These are phyloP conservation scores for Cavia porcellus DNA, from an alignment of 2,113 vertebrate genomes.

Conservation along the genomic window DNA sequence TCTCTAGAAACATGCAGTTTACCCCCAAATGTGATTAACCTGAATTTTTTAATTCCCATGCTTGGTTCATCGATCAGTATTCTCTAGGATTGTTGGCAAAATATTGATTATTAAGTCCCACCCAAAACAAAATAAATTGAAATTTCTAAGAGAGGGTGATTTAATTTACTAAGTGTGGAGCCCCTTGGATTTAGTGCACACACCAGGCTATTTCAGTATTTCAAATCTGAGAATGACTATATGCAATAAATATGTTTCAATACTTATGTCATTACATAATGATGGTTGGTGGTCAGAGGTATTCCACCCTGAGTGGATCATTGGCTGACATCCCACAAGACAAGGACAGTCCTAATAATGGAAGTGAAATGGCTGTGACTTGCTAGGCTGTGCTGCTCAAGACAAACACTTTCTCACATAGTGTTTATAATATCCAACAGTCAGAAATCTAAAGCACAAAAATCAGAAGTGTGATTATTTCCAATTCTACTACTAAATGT, in stretches of 20 bases:
- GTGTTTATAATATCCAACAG: neutral
- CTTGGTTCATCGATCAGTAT: neutral
- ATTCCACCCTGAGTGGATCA: neutral
- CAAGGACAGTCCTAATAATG: neutral
- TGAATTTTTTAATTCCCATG: neutral
- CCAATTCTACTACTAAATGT: neutral
- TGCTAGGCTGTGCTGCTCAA: neutral
- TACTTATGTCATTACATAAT: neutral
- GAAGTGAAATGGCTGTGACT: neutral
- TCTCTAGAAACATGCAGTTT: neutral
- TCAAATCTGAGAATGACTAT: conserved; percentile 26
- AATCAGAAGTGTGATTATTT: neutral
- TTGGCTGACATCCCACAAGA: neutral
- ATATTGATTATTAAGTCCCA: neutral
- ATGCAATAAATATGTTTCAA: neutral
- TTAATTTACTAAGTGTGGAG: neutral
- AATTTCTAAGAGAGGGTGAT: neutral
- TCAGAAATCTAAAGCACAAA: neutral
- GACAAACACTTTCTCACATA: neutral
- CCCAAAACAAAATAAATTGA: neutral
- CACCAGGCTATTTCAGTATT: neutral
- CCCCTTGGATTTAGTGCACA: neutral
- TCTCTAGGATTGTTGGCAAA: neutral
- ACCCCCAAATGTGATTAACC: neutral
- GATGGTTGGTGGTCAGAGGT: neutral